phyloP scores from a whole-genome alignment of 1,140 invertebrate species.

The Trachelipus rathkii region DNA sequence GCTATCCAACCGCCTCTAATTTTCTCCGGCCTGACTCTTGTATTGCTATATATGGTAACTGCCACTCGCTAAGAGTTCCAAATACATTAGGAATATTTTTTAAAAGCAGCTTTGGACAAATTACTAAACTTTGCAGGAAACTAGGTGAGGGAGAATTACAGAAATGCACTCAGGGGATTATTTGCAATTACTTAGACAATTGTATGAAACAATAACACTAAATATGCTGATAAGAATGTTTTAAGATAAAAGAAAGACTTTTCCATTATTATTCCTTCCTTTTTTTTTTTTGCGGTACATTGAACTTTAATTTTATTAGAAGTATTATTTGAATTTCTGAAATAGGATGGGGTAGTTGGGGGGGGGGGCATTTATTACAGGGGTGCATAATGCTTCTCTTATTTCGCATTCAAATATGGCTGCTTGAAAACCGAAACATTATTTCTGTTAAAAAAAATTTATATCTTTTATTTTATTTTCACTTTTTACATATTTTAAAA shows the following conservation, averaged over 20 bases:
- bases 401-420: no score
- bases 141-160: conserved; percentile 1
- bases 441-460: not conserved
- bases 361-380: no score
- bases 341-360: no score
- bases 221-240: not conserved
- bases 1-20: conserved; percentile 5
- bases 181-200: conserved; percentile 8
- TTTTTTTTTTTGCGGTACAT: not conserved
- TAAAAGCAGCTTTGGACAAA: conserved; percentile 6
- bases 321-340: not conserved
- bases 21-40: conserved; percentile 1
- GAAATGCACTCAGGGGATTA: not conserved
- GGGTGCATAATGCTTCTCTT: no score
- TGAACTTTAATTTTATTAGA: conserved; percentile 9
- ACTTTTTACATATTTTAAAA: not conserved
- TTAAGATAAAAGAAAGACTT: not conserved
- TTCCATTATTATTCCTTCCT: not conserved
- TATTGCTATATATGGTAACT: conserved; percentile 13
- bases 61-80: conserved; percentile 4
- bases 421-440: no score
- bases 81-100: conserved; percentile 14
- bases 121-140: conserved; percentile 8
- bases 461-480: not conserved
- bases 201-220: conserved; percentile 11